Percentiles rank a stretch among this genome's conserved stretches.
These are phyloP conservation scores for Thunnus thynnus DNA, from an alignment of 2,113 vertebrate genomes.

Conservation along the genomic window DNA sequence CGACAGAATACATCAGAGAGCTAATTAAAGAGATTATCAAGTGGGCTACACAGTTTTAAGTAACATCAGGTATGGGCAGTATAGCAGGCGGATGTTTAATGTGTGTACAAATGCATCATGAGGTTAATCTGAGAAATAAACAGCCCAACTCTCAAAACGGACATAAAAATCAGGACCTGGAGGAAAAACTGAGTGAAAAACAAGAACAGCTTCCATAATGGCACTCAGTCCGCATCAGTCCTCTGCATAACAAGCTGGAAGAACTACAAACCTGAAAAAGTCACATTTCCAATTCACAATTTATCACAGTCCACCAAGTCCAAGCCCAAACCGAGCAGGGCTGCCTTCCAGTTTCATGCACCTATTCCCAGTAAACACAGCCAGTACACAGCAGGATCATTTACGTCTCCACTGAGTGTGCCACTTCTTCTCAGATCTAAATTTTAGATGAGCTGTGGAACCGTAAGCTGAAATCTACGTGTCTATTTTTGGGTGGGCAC, in stretches of 20 bases:
- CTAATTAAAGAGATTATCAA: slow-evolving; percentile 8
- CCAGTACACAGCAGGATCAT: slow-evolving; percentile 22
- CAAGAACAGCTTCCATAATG: not conserved
- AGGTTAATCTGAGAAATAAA: not conserved
- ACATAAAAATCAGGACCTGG: slow-evolving; percentile 2
- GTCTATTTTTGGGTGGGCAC: slow-evolving; percentile 9
- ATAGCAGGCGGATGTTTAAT: not conserved
- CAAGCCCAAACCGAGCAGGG: slow-evolving; percentile 27
- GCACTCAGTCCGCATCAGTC: slow-evolving; percentile 13
- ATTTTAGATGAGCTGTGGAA: slow-evolving; percentile 10
- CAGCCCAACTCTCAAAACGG: not conserved
- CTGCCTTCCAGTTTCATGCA: slow-evolving; percentile 21
- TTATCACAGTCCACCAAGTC: slow-evolving; percentile 35
- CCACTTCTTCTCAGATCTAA: not conserved
- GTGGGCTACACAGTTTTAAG: not conserved
- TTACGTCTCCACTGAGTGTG: slow-evolving; percentile 6
- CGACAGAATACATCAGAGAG: slow-evolving; percentile 24
- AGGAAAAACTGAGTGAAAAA: not conserved
- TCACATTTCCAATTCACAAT: slow-evolving; percentile 39
- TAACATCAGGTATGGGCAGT: not conserved
- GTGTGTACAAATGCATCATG: not conserved
- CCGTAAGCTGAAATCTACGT: not conserved
- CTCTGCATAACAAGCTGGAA: slow-evolving; percentile 37
- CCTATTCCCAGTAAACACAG: slow-evolving; percentile 22
- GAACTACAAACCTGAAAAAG: slow-evolving; percentile 29